Conservation (phyloP, 2,888 invertebrate genomes). For the Mylabris sibirica region DNA sequence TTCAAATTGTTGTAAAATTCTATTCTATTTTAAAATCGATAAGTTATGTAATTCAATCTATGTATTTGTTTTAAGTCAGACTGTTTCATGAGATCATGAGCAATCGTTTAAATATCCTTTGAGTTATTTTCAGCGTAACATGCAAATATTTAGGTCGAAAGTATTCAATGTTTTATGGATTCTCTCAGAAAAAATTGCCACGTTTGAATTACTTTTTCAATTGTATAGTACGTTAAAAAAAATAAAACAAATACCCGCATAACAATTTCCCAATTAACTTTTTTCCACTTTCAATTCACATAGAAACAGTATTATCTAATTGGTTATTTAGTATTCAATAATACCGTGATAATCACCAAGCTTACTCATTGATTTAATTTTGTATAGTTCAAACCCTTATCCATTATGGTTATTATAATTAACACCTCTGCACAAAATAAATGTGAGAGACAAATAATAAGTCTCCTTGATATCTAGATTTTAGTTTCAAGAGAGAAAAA, state of each 20-base stretch:
- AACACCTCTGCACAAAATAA: too few relatives aligned
- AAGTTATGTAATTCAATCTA: neutral
- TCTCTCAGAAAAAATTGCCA: neutral
- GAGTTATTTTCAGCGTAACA: conserved; percentile 30
- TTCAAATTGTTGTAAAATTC: too few relatives aligned
- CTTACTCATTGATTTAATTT: neutral
- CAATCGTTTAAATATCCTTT: conserved; percentile 25
- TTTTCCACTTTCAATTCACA: neutral
- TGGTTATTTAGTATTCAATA: neutral
- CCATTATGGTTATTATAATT: neutral
- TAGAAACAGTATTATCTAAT: neutral
- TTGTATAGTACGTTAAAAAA: neutral
- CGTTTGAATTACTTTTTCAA: neutral
- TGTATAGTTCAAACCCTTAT: neutral
- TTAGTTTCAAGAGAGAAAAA: neutral
- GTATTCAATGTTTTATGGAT: conserved; percentile 6
- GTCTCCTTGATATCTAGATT: neutral
- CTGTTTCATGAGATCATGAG: neutral
- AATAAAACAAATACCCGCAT: neutral
- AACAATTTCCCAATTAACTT: neutral
- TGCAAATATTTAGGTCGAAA: conserved; percentile 33
- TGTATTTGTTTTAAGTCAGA: neutral
- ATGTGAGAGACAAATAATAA: neutral
- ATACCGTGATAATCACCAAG: neutral
- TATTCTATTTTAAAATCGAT: too few relatives aligned